Evolutionary conservation across 1,140 invertebrate genomes (phyloP), one percentile per base, ranked within the genome.

Genomic region (Laodelphax striatellus): DNA sequence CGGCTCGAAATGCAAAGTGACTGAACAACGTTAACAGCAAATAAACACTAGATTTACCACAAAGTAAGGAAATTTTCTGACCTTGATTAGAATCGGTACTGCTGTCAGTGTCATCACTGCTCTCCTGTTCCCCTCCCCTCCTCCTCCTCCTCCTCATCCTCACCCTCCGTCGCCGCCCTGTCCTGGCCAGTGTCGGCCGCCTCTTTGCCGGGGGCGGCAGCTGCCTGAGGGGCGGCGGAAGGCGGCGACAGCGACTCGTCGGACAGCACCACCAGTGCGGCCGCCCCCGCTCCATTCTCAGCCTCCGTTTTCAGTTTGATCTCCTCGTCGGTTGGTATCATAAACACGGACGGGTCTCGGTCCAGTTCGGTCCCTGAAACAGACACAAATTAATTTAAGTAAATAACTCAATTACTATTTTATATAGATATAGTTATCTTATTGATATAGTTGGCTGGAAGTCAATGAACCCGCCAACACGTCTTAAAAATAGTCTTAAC

Each of bases 181-280:
- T n/a, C 70, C 63, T 70, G 43, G 72, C 70, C 10, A 9, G 4
- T 13, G 34, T 62, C 61, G 34, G 57, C 73, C 71, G 3, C 34
- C 34, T 38, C 10, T 2, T 6, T 6, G 24, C 24, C 24, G 34
- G 34, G 5, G 34, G 34, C 34, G 34, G 34, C 34, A 5, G 34
- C 34, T 11, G 34, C 2, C 24, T 28, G 34, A 16, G 76, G 75
- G 0, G 68, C 72, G 55, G 74, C 77, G 46, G 76, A 75, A 14
- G 76, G 72, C 78, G 10, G 80, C 75, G 64, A 78, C 75, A n/a
- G 79, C 73, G 56, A 78, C 78, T n/a, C 78, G 78, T 41, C 77
- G 72, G 21, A 75, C 74, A 61, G 71, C 72, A 52, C 74, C 71
- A 55, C 74, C 70, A 1, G 73, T 58, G 21, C 42, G 3, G 19